phyloP scores from a whole-genome alignment of 2,888 invertebrate genomes.

The Cheilosia scutellata region DNA sequence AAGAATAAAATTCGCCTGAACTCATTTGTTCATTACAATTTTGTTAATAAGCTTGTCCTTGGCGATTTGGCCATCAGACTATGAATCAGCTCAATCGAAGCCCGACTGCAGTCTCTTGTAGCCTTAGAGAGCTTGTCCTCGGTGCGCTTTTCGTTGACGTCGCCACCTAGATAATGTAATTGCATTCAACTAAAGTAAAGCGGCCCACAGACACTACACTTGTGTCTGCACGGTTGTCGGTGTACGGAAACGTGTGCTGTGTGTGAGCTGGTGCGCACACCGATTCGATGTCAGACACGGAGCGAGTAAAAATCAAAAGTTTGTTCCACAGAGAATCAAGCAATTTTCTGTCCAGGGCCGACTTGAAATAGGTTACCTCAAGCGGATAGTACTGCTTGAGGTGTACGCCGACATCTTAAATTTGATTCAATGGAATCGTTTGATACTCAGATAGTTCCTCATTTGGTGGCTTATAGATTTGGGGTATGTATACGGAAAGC shows the following conservation, averaged over 20 bases:
- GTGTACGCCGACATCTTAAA: conserved; percentile 99
- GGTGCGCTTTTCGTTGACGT: too few species aligned
- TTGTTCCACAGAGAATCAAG: too few species aligned
- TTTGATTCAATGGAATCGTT: conserved; percentile 99
- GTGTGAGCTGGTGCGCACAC: too few species aligned
- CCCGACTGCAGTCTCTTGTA: conserved; percentile 98
- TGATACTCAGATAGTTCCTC: conserved; percentile 99
- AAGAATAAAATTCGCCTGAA: not conserved
- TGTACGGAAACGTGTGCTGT: too few species aligned
- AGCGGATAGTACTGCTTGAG: conserved; percentile 99
- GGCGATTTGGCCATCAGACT: conserved; percentile 98
- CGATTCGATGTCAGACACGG: too few species aligned
- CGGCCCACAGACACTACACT: too few species aligned
- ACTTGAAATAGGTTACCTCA: too few species aligned
- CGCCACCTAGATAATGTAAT: too few species aligned
- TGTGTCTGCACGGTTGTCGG: too few species aligned
- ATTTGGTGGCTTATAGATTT: conserved; percentile 99
- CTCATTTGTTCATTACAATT: conserved; percentile 83
- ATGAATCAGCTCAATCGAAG: conserved; percentile 98
- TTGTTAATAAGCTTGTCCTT: conserved; percentile 97
- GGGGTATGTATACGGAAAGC: conserved; percentile 96
- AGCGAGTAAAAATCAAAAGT: too few species aligned
- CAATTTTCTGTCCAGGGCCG: too few species aligned
- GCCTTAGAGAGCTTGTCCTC: conserved; percentile 96
- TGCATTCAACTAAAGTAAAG: too few species aligned